These are phyloP conservation scores for Limenitis camilla DNA, from an alignment of 2,888 invertebrate genomes.

Conservation along the genomic window DNA sequence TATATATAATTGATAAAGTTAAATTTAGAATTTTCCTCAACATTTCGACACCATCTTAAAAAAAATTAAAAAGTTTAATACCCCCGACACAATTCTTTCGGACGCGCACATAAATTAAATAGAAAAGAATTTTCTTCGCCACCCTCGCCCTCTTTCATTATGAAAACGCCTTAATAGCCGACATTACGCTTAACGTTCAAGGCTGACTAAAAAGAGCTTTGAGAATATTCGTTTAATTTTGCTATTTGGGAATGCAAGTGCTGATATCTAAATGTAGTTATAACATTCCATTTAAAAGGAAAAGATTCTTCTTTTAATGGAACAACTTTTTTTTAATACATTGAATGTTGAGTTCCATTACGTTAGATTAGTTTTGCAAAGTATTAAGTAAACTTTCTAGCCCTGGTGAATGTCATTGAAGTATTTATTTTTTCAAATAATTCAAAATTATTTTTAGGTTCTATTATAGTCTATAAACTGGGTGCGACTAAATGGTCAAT, in stretches of 20 bases:
- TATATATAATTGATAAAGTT: not conserved
- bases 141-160: conserved; percentile 25
- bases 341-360: too few species aligned
- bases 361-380: too few species aligned
- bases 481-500: too few species aligned
- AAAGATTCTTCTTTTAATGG: too few species aligned
- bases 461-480: too few species aligned
- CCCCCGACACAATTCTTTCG: conserved; percentile 1
- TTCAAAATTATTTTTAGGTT: too few species aligned
- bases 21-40: not conserved
- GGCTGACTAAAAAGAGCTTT: conserved; percentile 18
- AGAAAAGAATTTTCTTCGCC: conserved; percentile 15
- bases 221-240: conserved; percentile 7
- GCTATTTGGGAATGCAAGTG: conserved; percentile 8
- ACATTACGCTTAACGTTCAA: conserved; percentile 25
- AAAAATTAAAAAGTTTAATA: not conserved
- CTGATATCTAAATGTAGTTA: not conserved
- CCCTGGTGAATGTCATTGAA: not conserved
- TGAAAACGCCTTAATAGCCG: conserved; percentile 25
- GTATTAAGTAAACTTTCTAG: too few species aligned
- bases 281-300: too few species aligned
- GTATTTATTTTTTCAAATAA: too few species aligned
- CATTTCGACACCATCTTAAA: not conserved
- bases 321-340: too few species aligned
- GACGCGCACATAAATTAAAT: conserved; percentile 14